Base-by-base conservation (phyloP, 37 sponge, comb jelly and placozoan genomes). In the Oscarella lobularis region DNA sequence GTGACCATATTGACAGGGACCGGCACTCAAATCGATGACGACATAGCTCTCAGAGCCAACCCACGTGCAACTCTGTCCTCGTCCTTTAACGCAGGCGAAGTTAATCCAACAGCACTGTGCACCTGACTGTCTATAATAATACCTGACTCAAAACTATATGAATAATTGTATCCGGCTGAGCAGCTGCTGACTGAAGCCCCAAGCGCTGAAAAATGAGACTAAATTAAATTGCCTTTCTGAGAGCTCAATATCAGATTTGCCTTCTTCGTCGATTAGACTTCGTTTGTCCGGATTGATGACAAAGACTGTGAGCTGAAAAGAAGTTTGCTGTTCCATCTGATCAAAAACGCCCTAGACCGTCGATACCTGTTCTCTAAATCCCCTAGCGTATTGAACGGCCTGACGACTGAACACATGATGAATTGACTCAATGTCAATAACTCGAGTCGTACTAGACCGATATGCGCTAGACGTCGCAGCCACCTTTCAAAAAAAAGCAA, bases 241-340 rank as follows among this genome's bases (percentile, higher is more conserved):
- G n/a, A n/a, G n/a, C n/a, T n/a, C n/a, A n/a, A n/a, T n/a, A n/a
- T n/a, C n/a, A n/a, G n/a, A n/a, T n/a, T n/a, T n/a, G n/a, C n/a
- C n/a, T n/a, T n/a, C n/a, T n/a, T n/a, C n/a, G n/a, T n/a, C n/a
- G n/a, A n/a, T n/a, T n/a, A n/a, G n/a, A n/a, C n/a, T 27, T 9
- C 60, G 60, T 48, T 48, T 48, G 60, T 48, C 60, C 20, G 60
- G 60, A 48, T 48, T 48, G 20, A 48, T 48, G 60, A 48, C 60
- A 27, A 48, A 48, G 9, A 48, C 60, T 27, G 60, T 48, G 14
- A 48, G 20, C 60, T 48, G 20, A 9, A 48, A 20, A 9, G 20
- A 48, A 27, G 20, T 9, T 48, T 48, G 20, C 14, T 48, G 20
- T 48, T 20, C 9, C 20, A 48, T 27, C 60, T 9, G 20, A 20